Conservation (phyloP, 2,113 vertebrate genomes). For the Tonatia bakeri region DNA sequence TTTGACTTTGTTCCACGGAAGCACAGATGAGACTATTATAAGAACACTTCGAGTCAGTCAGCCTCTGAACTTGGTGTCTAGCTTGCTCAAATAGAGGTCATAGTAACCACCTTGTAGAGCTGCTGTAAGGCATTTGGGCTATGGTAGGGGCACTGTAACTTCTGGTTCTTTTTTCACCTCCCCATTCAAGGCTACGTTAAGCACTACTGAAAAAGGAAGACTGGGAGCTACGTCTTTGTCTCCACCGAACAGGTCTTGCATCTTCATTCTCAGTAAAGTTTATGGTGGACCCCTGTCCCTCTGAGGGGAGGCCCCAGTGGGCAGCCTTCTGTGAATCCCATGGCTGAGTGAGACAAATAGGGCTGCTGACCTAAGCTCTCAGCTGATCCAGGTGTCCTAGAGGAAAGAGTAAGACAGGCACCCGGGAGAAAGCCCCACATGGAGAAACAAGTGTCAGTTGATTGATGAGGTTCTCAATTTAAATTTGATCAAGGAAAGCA, state of each 20-base stretch:
- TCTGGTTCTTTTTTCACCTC: neutral
- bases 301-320: neutral
- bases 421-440: neutral
- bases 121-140: neutral
- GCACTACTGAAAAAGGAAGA: neutral
- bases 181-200: neutral
- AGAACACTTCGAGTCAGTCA: neutral
- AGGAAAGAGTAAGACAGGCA: neutral
- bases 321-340: neutral
- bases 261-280: neutral
- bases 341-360: neutral
- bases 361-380: neutral
- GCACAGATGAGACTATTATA: neutral
- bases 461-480: neutral
- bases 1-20: neutral
- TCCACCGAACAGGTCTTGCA: neutral
- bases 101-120: neutral
- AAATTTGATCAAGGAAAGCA: neutral
- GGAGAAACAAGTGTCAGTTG: neutral
- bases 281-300: neutral
- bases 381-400: neutral
- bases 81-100: neutral
- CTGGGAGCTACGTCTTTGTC: neutral
- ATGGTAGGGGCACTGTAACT: neutral
- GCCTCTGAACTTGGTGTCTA: neutral